phyloP scores from a whole-genome alignment of 2,113 vertebrate species.

The Miniopterus natalensis region DNA sequence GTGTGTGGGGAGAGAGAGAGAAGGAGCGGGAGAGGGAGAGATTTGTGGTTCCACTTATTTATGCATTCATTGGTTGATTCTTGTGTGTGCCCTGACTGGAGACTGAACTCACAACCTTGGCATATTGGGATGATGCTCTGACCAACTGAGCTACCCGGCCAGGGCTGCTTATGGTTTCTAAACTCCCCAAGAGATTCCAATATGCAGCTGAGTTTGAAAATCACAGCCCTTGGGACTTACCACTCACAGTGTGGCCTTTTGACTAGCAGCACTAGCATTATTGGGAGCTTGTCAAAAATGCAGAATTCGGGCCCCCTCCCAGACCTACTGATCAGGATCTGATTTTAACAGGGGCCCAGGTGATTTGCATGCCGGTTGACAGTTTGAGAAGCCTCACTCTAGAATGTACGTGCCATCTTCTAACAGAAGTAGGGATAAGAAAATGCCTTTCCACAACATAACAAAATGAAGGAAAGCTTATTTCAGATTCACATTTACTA shows the following conservation, averaged over 20 bases:
- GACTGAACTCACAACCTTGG: background rate
- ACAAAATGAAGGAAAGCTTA: background rate
- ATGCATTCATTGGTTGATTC: background rate
- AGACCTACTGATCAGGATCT: background rate
- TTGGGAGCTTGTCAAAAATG: background rate
- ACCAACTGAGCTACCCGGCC: background rate
- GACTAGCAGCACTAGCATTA: background rate
- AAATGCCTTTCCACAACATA: conserved; percentile 10
- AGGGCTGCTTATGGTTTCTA: background rate
- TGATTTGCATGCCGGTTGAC: background rate
- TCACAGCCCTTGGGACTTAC: background rate
- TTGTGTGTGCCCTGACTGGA: background rate
- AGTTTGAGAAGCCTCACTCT: background rate
- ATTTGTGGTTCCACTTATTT: background rate
- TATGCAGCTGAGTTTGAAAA: background rate
- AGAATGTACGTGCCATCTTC: background rate
- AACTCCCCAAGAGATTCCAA: background rate
- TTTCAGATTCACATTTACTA: background rate
- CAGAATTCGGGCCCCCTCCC: background rate
- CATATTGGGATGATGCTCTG: background rate
- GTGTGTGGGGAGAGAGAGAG: background rate
- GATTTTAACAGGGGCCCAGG: background rate
- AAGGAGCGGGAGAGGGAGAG: too few species aligned
- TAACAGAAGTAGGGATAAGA: background rate
- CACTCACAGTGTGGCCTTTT: background rate